A percentile compares a stretch with the other conserved stretches of the same genome.
Conservation (phyloP, 1,140 invertebrate genomes). For the Cataglyphis hispanica region DNA sequence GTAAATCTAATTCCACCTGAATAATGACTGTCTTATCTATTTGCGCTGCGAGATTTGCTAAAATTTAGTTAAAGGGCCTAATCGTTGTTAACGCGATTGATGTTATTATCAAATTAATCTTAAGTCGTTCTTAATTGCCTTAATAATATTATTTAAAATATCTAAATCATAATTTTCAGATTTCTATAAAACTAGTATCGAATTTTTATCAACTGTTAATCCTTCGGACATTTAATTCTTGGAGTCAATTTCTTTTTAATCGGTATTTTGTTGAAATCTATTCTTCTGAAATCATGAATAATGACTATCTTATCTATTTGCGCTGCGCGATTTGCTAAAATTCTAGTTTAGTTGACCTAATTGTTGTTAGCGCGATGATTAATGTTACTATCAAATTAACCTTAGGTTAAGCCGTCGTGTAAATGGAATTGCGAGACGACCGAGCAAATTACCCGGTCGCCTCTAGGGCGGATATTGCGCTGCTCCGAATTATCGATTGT, state of each 20-base stretch:
- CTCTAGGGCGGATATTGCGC: conserved; percentile 61
- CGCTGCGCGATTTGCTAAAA: conserved; percentile 39
- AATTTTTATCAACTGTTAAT: background rate
- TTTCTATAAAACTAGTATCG: background rate
- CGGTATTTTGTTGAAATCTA: background rate
- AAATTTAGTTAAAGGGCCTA: conserved; percentile 37
- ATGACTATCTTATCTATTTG: background rate
- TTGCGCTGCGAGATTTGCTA: conserved; percentile 22
- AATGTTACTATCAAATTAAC: conserved; percentile 63
- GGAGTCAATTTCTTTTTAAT: background rate
- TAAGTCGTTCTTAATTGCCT: conserved; percentile 14
- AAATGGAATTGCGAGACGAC: conserved; percentile 64
- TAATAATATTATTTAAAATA: background rate
- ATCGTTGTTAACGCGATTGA: conserved; percentile 58
- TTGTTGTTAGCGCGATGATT: conserved; percentile 61
- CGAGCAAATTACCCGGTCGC: conserved; percentile 60
- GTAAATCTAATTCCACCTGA: background rate
- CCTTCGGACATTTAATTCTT: background rate
- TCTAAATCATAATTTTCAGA: background rate
- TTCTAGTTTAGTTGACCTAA: conserved; percentile 39
- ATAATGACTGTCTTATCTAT: background rate
- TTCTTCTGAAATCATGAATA: no score
- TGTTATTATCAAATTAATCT: conserved; percentile 62
- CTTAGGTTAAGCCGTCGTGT: conserved; percentile 61
- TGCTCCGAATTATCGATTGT: conserved; percentile 64